Evolutionary conservation across 92 coral and sea anemone species (phyloP), one percentile per base, ranked within the genome.

Genomic region (Zoanthus gigantus): DNA sequence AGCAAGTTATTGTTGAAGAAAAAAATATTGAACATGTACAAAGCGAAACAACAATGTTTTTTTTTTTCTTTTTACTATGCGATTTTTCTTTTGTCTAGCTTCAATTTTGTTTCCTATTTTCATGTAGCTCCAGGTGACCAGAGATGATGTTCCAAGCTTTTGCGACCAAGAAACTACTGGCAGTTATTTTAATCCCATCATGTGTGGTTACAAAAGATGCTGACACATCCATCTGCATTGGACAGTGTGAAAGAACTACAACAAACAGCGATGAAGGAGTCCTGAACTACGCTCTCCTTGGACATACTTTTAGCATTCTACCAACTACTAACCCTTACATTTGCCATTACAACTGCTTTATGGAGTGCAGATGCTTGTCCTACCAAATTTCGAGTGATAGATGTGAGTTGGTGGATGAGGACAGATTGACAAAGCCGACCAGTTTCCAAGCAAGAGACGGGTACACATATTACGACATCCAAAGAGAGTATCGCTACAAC

Each of bases 311-410:
- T 16, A 63, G 7, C 16, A 63, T 63, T 63, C 30, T 63, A 6
- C 18, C 30, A 16, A 63, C 23, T 16, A 23, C 7, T 16, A 11
- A 23, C 18, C 4, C 69, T 23, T 63, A 63, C 18, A 63, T 23
- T 63, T 63, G 69, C 15, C 69, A 63, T 63, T 63, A 63, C 69
- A 63, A 63, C 69, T 63, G 69, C 9, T 63, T 63, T 15, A 63
- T 63, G 31, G 69, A 63, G 18, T 63, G 69, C 69, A 63, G 69
- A 63, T 50, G 56, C 12, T 50, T 50, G 56, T 50, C 56, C 7
- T 50, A 50, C 56, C 56, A 50, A 7, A 50, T 63, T 9, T 11
- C 69, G 15, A 16, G 15, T 1, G 69, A 0, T 15, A 23, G 69
- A 2, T 63, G 69, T 15, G 69, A 63, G 69, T 6, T 63, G 69